Evolutionary conservation across 2,113 vertebrate genomes (phyloP).

Genomic region (Eidolon helvum): DNA sequence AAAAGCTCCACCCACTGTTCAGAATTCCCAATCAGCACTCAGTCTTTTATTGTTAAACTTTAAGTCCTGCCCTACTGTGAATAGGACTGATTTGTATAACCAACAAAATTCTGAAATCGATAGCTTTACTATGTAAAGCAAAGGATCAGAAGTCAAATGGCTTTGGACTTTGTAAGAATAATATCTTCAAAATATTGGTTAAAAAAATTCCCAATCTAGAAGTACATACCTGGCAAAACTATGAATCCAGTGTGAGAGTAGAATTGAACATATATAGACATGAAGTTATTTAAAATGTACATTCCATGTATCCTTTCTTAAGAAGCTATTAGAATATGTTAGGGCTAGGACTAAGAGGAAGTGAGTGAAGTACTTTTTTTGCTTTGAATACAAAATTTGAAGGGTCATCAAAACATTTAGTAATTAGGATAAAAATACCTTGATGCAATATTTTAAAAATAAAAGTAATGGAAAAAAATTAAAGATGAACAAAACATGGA

Average conservation of each 20-base stretch:
- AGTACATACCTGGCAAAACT: background rate
- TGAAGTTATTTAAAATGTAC: background rate
- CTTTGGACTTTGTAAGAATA: background rate
- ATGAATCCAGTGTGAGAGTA: background rate
- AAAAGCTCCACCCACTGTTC: background rate
- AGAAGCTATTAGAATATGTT: background rate
- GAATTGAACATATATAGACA: background rate
- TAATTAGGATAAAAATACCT: background rate
- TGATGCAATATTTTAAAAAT: background rate
- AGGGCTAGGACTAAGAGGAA: background rate
- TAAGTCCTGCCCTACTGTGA: background rate
- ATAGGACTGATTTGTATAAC: background rate
- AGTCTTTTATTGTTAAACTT: background rate
- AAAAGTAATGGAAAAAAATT: background rate
- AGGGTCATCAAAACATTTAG: background rate
- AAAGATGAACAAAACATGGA: background rate
- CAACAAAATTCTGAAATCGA: background rate
- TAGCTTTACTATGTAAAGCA: background rate
- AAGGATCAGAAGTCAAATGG: conserved; percentile 1
- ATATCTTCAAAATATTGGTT: background rate
- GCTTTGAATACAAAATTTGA: background rate
- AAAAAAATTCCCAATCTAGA: background rate
- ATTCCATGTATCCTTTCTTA: background rate
- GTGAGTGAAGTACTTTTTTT: background rate
- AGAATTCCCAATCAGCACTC: background rate